Conservation (phyloP, 2,888 invertebrate genomes). For the Fragum fragum region DNA sequence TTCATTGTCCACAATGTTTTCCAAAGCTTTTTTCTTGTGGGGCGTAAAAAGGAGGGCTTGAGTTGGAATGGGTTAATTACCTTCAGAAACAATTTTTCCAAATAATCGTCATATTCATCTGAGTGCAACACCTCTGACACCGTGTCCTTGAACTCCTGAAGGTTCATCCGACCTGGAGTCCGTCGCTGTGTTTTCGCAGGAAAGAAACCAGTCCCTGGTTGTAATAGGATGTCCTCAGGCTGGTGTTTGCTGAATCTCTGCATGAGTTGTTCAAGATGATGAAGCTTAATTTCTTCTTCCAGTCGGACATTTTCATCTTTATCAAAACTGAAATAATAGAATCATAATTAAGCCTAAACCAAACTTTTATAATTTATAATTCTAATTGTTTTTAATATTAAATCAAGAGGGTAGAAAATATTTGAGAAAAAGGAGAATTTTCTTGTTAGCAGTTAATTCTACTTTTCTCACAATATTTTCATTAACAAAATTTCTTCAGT, state of each 20-base stretch:
- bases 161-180: conserved; percentile 83
- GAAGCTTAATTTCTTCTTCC: conserved; percentile 85
- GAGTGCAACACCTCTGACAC: conserved; percentile 83
- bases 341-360: background rate
- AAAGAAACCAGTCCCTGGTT: conserved; percentile 78
- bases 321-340: conserved; percentile 76
- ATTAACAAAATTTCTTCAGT: too few relatives aligned
- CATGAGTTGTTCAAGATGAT: conserved; percentile 85
- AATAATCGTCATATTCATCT: conserved; percentile 83
- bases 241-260: conserved; percentile 81
- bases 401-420: too few relatives aligned
- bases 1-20: too few relatives aligned
- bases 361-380: too few relatives aligned
- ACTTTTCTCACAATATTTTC: too few relatives aligned
- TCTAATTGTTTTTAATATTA: too few relatives aligned
- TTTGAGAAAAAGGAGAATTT: too few relatives aligned
- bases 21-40: too few relatives aligned
- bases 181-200: conserved; percentile 77
- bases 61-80: too few relatives aligned
- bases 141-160: conserved; percentile 84
- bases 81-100: conserved; percentile 86
- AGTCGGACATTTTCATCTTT: conserved; percentile 80
- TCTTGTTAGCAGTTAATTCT: too few relatives aligned
- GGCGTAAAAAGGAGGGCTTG: too few relatives aligned
- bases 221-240: conserved; percentile 77